Conservation (phyloP, 2,797 vertebrate species). For the Lindbergichthys nudifrons region DNA sequence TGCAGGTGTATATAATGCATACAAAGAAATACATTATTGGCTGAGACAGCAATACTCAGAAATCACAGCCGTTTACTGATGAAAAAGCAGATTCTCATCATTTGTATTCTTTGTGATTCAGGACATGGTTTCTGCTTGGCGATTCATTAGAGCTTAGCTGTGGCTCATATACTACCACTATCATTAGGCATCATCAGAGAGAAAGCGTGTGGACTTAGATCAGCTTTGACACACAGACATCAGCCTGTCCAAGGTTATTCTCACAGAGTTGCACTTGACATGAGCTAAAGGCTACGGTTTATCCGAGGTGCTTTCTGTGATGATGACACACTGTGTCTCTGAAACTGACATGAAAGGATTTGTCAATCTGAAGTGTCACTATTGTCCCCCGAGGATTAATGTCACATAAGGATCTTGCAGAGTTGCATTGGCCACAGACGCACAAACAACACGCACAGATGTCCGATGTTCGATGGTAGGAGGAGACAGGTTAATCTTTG, state of each 20-base stretch:
- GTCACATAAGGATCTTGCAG: constrained; percentile 32
- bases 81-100: not conserved
- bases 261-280: constrained; percentile 43
- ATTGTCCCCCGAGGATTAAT: constrained; percentile 57
- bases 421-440: constrained; percentile 22
- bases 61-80: constrained; percentile 11
- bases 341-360: constrained; percentile 56
- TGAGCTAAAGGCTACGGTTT: constrained; percentile 47
- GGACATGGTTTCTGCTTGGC: constrained; percentile 3
- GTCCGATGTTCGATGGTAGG: not conserved
- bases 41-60: constrained; percentile 7
- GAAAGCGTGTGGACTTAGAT: constrained; percentile 44
- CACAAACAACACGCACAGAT: not conserved
- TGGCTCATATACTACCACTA: constrained; percentile 22
- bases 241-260: constrained; percentile 58
- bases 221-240: constrained; percentile 64
- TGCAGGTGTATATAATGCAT: constrained; percentile 7
- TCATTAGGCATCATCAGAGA: constrained; percentile 47
- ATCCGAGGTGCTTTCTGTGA: constrained; percentile 25
- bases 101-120: constrained; percentile 16
- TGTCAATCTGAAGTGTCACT: constrained; percentile 55
- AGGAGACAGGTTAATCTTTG: not conserved
- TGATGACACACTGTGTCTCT: constrained; percentile 25
- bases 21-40: not conserved
- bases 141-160: constrained; percentile 22